A percentile compares a stretch with the other conserved stretches of the same genome.
These are phyloP conservation scores for Tragelaphus strepsiceros DNA, from an alignment of 2,113 vertebrate genomes.

Conservation along the genomic window DNA sequence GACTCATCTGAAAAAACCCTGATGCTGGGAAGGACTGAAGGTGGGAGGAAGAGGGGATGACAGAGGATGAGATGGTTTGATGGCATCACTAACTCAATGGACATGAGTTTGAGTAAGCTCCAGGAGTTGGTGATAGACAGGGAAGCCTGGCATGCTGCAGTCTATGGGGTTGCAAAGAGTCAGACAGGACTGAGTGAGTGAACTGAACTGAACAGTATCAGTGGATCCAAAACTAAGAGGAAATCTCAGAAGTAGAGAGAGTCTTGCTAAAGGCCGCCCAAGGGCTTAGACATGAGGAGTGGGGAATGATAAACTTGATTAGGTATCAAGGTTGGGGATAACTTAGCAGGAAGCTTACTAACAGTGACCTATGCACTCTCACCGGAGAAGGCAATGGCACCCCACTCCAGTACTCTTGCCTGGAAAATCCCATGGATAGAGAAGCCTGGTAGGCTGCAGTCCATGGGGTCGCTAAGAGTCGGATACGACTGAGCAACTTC, in stretches of 20 bases:
- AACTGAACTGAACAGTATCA: not conserved
- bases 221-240: not conserved
- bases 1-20: not conserved
- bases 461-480: too few relatives aligned
- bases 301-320: not conserved
- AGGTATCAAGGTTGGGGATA: not conserved
- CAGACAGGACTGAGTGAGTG: not conserved
- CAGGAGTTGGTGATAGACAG: not conserved
- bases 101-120: not conserved
- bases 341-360: not conserved
- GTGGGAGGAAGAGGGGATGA: not conserved
- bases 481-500: too few relatives aligned
- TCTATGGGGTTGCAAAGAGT: not conserved
- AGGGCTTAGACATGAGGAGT: not conserved
- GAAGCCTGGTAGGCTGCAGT: too few relatives aligned
- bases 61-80: not conserved
- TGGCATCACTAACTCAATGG: not conserved
- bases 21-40: not conserved
- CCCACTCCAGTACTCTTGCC: too few relatives aligned
- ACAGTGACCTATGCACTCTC: not conserved
- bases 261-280: not conserved
- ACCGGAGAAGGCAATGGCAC: too few relatives aligned
- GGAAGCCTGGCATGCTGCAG: not conserved
- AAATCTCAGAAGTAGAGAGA: not conserved
- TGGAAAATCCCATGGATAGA: too few relatives aligned